Percentiles rank a stretch among this genome's conserved stretches.
phyloP scores from a whole-genome alignment of 2,113 vertebrate species.

The Hymenochirus boettgeri region DNA sequence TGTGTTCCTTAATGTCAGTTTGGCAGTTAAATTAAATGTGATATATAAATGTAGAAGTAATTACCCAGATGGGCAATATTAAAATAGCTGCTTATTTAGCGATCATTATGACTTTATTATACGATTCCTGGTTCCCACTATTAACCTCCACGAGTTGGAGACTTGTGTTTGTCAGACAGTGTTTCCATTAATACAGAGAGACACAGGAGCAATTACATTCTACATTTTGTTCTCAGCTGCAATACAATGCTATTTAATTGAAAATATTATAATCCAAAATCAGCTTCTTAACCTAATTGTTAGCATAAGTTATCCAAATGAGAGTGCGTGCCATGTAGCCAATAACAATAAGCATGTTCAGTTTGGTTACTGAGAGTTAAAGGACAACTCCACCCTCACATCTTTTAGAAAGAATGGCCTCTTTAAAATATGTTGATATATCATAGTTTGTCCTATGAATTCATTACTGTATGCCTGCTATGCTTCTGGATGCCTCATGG shows the following conservation, averaged over 20 bases:
- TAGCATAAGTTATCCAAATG: too few relatives aligned
- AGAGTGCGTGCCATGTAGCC: too few relatives aligned
- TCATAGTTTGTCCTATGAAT: too few relatives aligned
- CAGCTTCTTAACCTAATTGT: too few relatives aligned
- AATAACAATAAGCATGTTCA: too few relatives aligned
- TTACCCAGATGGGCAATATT: not conserved
- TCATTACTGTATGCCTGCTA: too few relatives aligned
- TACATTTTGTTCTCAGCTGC: not conserved
- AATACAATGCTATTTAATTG: constrained; percentile 1
- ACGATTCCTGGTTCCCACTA: not conserved
- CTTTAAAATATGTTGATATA: too few relatives aligned
- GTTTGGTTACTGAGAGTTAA: too few relatives aligned
- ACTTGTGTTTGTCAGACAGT: not conserved
- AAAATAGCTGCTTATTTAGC: constrained; percentile 3
- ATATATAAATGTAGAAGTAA: not conserved
- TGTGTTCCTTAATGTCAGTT: not conserved
- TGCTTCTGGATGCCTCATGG: too few relatives aligned
- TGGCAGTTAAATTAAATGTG: not conserved
- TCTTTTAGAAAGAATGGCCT: too few relatives aligned
- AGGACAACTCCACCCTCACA: too few relatives aligned
- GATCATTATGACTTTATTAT: not conserved
- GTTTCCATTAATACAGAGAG: not conserved
- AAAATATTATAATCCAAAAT: not conserved
- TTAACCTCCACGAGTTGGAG: not conserved
- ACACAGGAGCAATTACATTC: not conserved